A percentile compares a stretch with the other conserved stretches of the same genome.
These are phyloP conservation scores for Whitmania pigra DNA, from an alignment of 1,140 invertebrate genomes.

Conservation along the genomic window DNA sequence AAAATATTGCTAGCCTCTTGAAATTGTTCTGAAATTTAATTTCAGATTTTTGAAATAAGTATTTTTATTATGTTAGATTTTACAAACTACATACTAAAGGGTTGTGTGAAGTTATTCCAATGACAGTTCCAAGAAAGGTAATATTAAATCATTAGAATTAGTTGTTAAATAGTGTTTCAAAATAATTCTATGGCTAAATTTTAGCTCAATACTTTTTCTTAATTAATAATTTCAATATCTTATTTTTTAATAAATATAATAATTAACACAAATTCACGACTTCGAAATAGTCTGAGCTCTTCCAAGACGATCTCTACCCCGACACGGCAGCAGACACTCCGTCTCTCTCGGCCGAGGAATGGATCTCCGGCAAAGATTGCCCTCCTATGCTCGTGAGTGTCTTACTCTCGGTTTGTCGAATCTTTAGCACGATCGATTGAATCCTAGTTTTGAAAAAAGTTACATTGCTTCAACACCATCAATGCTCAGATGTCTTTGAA, in stretches of 20 bases:
- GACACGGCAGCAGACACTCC: slow-evolving; percentile 80
- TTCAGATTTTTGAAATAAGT: neutral
- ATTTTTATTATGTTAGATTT: slow-evolving; percentile 50
- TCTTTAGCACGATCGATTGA: no score
- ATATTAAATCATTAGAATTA: slow-evolving; percentile 4
- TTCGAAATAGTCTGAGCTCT: slow-evolving; percentile 79
- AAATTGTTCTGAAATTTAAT: no score
- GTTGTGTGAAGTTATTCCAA: slow-evolving; percentile 87
- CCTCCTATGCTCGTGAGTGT: slow-evolving; percentile 61
- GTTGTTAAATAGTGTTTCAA: no score
- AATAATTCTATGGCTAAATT: no score
- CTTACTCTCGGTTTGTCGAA: neutral
- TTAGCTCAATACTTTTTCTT: neutral
- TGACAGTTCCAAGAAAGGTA: slow-evolving; percentile 93
- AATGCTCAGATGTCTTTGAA: no score
- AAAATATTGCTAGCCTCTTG: no score
- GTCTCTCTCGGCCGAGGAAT: slow-evolving; percentile 80
- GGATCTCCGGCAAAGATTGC: slow-evolving; percentile 67
- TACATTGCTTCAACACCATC: no score
- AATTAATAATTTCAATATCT: neutral
- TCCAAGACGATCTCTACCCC: slow-evolving; percentile 96
- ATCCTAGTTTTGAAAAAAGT: no score
- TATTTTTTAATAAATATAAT: neutral
- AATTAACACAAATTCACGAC: neutral
- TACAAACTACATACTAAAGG: slow-evolving; percentile 94